phyloP scores from a whole-genome alignment of 2,888 invertebrate species.

The Dendrolimus houi region DNA sequence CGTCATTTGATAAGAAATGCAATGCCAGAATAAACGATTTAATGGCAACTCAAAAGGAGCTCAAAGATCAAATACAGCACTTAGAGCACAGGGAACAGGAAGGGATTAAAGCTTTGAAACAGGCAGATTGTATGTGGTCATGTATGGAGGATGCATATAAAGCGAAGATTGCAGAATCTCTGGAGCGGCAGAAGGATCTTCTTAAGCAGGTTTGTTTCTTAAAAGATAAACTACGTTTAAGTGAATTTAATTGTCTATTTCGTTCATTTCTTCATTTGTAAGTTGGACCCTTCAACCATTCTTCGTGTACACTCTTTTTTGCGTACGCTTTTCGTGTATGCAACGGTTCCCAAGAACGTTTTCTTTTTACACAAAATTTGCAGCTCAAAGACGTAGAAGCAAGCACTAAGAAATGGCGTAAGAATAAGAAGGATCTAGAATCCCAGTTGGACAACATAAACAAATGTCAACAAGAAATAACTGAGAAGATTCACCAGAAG shows the following conservation, averaged over 20 bases:
- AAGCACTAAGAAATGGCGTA: constrained; percentile 48
- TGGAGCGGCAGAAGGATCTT: constrained; percentile 38
- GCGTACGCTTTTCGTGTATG: too few relatives aligned
- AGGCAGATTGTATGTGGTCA: constrained; percentile 75
- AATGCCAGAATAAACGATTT: constrained; percentile 62
- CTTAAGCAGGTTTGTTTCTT: constrained; percentile 31
- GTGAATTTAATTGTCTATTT: not conserved
- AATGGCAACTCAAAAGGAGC: constrained; percentile 63
- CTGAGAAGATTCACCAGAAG: constrained; percentile 41
- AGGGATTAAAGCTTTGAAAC: constrained; percentile 67
- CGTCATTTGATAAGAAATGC: constrained; percentile 47
- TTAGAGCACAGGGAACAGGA: constrained; percentile 77
- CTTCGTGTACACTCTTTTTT: too few relatives aligned
- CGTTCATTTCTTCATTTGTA: not conserved
- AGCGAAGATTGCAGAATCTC: constrained; percentile 41
- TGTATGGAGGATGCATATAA: constrained; percentile 69
- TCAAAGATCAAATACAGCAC: constrained; percentile 69
- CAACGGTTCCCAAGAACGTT: too few relatives aligned
- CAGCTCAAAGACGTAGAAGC: constrained; percentile 45
- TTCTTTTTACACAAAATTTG: constrained; percentile 6
- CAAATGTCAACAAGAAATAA: constrained; percentile 38
- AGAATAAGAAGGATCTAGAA: constrained; percentile 51
- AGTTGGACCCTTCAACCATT: too few relatives aligned
- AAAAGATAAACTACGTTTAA: not conserved
- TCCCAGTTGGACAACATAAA: constrained; percentile 32